Conservation (phyloP, 2,113 vertebrate genomes). For the Zingel zingel region DNA sequence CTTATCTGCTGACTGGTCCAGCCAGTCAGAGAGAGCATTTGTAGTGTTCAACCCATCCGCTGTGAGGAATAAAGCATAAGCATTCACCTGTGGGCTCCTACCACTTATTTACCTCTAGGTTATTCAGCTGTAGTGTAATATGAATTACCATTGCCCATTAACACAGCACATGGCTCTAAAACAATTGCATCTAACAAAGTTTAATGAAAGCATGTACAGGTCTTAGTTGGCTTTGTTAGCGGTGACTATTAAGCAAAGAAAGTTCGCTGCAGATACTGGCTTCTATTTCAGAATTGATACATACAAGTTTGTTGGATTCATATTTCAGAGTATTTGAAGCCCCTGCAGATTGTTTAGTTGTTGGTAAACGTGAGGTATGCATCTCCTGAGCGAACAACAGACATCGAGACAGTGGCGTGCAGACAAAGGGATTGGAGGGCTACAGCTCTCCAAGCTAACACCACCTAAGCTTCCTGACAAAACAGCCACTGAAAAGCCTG, state of each 20-base stretch:
- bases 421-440: conserved; percentile 77
- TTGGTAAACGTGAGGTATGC: conserved; percentile 25
- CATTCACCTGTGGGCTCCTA: neutral
- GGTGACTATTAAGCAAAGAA: neutral
- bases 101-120: conserved; percentile 5
- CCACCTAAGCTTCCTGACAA: conserved; percentile 35
- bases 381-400: conserved; percentile 66
- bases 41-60: conserved; percentile 5
- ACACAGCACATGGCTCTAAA: neutral
- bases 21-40: neutral
- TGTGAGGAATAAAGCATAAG: neutral
- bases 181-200: conserved; percentile 35
- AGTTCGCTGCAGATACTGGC: neutral
- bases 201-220: conserved; percentile 27
- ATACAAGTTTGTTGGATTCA: neutral
- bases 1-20: conserved; percentile 21
- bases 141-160: neutral
- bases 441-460: conserved; percentile 59
- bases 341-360: neutral
- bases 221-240: conserved; percentile 41
- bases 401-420: conserved; percentile 63
- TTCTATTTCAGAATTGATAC: neutral
- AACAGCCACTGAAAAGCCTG: neutral
- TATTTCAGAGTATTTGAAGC: neutral
- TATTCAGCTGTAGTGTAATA: neutral